phyloP scores from a whole-genome alignment of 2,888 invertebrate species.

The Spicauda simplicius region DNA sequence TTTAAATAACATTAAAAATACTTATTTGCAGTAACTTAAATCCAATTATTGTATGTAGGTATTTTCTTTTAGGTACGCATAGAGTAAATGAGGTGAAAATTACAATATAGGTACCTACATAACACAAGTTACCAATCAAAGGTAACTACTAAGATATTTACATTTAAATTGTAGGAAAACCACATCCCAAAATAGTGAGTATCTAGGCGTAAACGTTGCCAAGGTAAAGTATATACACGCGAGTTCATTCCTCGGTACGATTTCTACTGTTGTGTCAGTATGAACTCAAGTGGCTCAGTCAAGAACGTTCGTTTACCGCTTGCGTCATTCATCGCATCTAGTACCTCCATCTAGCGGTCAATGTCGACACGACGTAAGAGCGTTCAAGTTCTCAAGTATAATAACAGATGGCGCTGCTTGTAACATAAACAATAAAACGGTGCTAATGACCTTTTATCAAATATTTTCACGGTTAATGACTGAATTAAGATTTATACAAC shows the following conservation, averaged over 20 bases:
- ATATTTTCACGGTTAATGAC: constrained; percentile 23
- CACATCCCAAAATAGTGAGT: constrained; percentile 26
- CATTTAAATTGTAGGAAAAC: constrained; percentile 8
- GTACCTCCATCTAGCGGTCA: constrained; percentile 82
- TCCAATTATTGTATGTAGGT: not conserved
- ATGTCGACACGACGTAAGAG: constrained; percentile 74
- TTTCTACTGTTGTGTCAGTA: constrained; percentile 58
- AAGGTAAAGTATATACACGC: constrained; percentile 42
- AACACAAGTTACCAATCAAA: not conserved
- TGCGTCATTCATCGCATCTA: constrained; percentile 65
- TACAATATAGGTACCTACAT: not conserved
- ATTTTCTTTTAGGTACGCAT: not conserved
- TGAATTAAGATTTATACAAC: constrained; percentile 2
- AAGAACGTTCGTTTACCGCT: constrained; percentile 84
- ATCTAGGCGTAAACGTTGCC: constrained; percentile 33
- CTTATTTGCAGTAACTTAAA: too few relatives aligned
- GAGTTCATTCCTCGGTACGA: constrained; percentile 54
- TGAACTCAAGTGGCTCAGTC: constrained; percentile 78
- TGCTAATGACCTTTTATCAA: constrained; percentile 31
- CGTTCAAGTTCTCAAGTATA: constrained; percentile 53
- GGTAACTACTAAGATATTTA: not conserved
- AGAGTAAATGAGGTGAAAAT: too few relatives aligned
- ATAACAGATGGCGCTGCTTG: constrained; percentile 39
- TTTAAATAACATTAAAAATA: not conserved
- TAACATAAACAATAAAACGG: constrained; percentile 1